Conservation (phyloP, 1,140 invertebrate species). For the Eriosoma lanigerum region DNA sequence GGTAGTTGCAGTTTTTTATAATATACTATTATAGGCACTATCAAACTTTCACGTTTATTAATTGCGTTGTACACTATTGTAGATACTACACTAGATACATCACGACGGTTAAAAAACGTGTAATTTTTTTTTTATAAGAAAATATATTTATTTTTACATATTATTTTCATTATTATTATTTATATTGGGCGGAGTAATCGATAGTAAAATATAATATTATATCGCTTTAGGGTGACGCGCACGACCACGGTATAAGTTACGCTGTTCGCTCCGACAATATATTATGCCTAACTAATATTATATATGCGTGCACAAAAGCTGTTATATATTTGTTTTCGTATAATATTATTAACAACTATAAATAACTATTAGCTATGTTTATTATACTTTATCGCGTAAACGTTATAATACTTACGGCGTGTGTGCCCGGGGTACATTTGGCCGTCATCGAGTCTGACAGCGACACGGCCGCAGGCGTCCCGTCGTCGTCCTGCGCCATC, state of each 20-base stretch:
- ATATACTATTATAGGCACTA: background rate
- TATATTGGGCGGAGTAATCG: background rate
- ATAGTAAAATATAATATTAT: too few relatives aligned
- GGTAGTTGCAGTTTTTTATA: too few relatives aligned
- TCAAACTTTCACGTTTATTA: constrained; percentile 14
- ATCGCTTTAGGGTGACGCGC: constrained; percentile 10
- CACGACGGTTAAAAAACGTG: constrained; percentile 10
- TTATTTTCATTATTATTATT: background rate
- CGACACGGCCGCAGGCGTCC: background rate
- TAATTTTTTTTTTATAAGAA: background rate
- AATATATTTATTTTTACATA: constrained; percentile 4
- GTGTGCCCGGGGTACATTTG: background rate
- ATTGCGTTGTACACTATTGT: background rate
- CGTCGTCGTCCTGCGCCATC: background rate
- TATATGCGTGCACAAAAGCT: too few relatives aligned
- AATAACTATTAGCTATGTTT: too few relatives aligned
- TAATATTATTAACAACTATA: too few relatives aligned
- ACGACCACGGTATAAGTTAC: background rate
- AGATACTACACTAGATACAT: background rate
- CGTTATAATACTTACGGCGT: background rate
- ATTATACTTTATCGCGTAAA: too few relatives aligned
- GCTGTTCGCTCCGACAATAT: background rate
- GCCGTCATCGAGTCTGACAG: background rate
- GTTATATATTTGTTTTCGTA: too few relatives aligned
- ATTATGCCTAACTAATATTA: background rate